Conservation (phyloP, 2,888 invertebrate genomes). For the Leptinotarsa tumamoca region DNA sequence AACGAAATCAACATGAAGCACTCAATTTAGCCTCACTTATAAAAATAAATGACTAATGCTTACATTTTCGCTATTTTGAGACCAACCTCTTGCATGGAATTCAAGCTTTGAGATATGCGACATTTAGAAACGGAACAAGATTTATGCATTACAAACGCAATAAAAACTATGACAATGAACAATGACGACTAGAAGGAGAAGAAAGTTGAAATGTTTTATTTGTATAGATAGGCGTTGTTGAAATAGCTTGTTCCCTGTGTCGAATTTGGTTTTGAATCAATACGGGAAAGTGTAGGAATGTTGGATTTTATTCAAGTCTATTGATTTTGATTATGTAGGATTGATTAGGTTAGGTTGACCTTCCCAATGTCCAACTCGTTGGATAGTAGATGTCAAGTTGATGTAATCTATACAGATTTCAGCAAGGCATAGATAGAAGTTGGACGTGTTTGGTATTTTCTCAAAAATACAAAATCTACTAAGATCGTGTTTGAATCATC, state of each 20-base stretch:
- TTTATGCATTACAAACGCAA: constrained; percentile 35
- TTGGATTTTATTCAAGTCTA: too few species aligned
- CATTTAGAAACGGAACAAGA: constrained; percentile 27
- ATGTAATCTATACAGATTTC: too few species aligned
- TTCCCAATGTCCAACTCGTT: too few species aligned
- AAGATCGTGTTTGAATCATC: too few species aligned
- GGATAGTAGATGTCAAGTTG: too few species aligned
- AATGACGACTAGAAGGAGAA: constrained; percentile 27
- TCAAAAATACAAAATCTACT: too few species aligned
- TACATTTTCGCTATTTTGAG: background rate
- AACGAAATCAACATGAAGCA: too few species aligned
- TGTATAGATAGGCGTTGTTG: background rate
- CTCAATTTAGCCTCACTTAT: too few species aligned
- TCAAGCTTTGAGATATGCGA: constrained; percentile 24
- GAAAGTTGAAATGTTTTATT: constrained; percentile 30
- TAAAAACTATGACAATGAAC: constrained; percentile 36
- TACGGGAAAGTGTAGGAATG: background rate
- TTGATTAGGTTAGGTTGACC: background rate
- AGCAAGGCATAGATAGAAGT: too few species aligned
- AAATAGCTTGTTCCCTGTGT: background rate
- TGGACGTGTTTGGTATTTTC: too few species aligned
- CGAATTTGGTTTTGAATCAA: background rate
- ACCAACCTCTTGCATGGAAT: constrained; percentile 12
- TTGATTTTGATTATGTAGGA: too few species aligned
- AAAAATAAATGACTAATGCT: too few species aligned